A percentile compares a stretch with the other conserved stretches of the same genome.
Evolutionary conservation across 2,888 invertebrate species (phyloP).

Genomic region (Agrochola litura): DNA sequence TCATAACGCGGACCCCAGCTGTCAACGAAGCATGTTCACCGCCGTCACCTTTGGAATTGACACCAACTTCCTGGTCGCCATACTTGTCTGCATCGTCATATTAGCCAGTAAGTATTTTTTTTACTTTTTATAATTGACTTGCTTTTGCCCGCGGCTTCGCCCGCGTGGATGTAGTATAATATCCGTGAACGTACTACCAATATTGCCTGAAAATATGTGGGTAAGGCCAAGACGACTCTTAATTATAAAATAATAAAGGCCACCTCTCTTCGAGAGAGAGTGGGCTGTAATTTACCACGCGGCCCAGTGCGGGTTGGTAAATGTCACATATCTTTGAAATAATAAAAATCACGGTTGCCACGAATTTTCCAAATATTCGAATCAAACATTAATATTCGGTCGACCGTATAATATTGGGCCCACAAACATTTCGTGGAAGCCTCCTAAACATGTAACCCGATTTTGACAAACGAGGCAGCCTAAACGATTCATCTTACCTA

Average conservation of each 20-base stretch:
- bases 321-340: not conserved
- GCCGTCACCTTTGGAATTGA: conserved; percentile 96
- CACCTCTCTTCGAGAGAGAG: too few relatives aligned
- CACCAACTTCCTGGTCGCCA: conserved; percentile 96
- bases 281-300: too few relatives aligned
- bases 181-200: not conserved
- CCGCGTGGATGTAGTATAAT: too few relatives aligned
- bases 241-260: not conserved
- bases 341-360: not conserved
- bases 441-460: not conserved
- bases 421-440: not conserved
- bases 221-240: not conserved
- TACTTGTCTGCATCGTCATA: conserved; percentile 96
- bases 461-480: conserved; percentile 26
- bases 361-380: not conserved
- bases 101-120: conserved; percentile 93
- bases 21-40: conserved; percentile 93
- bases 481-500: conserved; percentile 7
- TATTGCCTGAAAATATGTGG: not conserved
- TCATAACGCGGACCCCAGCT: conserved; percentile 93
- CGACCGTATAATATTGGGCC: conserved; percentile 9
- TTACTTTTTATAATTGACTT: not conserved
- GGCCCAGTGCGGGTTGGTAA: too few relatives aligned
- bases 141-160: too few relatives aligned
- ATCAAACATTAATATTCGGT: conserved; percentile 9